Conservation (phyloP, 2,797 vertebrate genomes). For the Melanotaenia boesemani region DNA sequence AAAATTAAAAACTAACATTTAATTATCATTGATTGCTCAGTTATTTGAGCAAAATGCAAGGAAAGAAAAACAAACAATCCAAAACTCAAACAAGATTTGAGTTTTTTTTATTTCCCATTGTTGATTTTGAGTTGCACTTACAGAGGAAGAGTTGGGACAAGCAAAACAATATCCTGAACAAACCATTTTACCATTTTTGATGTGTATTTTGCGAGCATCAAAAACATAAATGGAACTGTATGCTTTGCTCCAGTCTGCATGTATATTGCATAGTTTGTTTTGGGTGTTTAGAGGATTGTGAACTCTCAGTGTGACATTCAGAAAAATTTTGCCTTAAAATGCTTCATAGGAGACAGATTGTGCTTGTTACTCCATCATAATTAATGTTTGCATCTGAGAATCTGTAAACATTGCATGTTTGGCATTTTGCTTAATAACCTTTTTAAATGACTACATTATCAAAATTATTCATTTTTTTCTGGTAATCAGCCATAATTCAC, state of each 20-base stretch:
- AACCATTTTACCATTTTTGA: slow-evolving; percentile 13
- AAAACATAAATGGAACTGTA: slow-evolving; percentile 27
- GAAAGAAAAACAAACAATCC: background rate
- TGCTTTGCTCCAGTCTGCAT: slow-evolving; percentile 29
- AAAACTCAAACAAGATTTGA: background rate
- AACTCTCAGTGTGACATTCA: slow-evolving; percentile 17
- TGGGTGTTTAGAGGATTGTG: slow-evolving; percentile 26
- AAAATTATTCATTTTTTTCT: slow-evolving; percentile 13
- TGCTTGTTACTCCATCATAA: slow-evolving; percentile 25
- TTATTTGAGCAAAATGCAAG: background rate
- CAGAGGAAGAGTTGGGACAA: background rate
- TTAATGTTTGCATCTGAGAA: slow-evolving; percentile 15
- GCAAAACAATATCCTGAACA: slow-evolving; percentile 21
- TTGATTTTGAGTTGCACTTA: slow-evolving; percentile 8
- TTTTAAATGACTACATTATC: slow-evolving; percentile 16
- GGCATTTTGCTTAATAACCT: slow-evolving; percentile 14
- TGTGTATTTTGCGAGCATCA: slow-evolving; percentile 23
- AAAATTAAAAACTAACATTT: slow-evolving; percentile 7
- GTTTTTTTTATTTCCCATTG: background rate
- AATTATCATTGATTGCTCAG: slow-evolving; percentile 8
- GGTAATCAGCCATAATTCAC: slow-evolving; percentile 4
- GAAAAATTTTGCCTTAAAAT: slow-evolving; percentile 32
- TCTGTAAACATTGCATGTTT: slow-evolving; percentile 1
- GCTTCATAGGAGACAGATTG: slow-evolving; percentile 14
- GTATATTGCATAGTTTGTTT: slow-evolving; percentile 23